A percentile compares a stretch with the other conserved stretches of the same genome.
phyloP scores from a whole-genome alignment of 2,113 vertebrate genomes.

The Thamnaconus septentrionalis region DNA sequence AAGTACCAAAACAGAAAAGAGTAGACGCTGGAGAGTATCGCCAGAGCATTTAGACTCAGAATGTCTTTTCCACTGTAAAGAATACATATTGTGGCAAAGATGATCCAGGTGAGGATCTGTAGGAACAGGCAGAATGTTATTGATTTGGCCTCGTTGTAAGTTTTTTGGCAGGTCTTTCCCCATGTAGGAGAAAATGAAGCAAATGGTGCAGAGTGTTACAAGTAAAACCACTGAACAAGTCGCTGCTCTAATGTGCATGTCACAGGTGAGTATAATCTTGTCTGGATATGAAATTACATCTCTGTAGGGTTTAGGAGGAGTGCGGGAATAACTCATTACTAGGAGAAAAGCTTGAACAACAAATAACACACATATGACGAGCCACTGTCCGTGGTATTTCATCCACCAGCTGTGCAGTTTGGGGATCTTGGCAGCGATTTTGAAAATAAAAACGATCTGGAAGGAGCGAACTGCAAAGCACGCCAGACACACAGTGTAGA shows the following conservation, averaged over 20 bases:
- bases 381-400: constrained; percentile 72
- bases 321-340: constrained; percentile 21
- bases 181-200: constrained; percentile 85
- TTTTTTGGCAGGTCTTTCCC: constrained; percentile 88
- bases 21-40: constrained; percentile 68
- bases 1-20: constrained; percentile 80
- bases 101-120: constrained; percentile 77
- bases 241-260: rapidly evolving
- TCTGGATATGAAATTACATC: constrained; percentile 46
- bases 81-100: constrained; percentile 59
- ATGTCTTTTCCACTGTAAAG: constrained; percentile 70
- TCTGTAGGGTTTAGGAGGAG: constrained; percentile 58
- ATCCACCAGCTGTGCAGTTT: constrained; percentile 75
- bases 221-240: constrained; percentile 31
- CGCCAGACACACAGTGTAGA: constrained; percentile 79
- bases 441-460: constrained; percentile 87
- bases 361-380: constrained; percentile 67
- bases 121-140: constrained; percentile 85
- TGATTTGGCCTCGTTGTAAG: constrained; percentile 88
- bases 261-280: constrained; percentile 77
- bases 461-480: constrained; percentile 82
- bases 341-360: constrained; percentile 63
- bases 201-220: constrained; percentile 61
- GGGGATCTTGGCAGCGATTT: constrained; percentile 78
- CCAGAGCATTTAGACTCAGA: constrained; percentile 47